phyloP scores from a whole-genome alignment of 1,140 invertebrate genomes.

The Sitobion miscanthi region DNA sequence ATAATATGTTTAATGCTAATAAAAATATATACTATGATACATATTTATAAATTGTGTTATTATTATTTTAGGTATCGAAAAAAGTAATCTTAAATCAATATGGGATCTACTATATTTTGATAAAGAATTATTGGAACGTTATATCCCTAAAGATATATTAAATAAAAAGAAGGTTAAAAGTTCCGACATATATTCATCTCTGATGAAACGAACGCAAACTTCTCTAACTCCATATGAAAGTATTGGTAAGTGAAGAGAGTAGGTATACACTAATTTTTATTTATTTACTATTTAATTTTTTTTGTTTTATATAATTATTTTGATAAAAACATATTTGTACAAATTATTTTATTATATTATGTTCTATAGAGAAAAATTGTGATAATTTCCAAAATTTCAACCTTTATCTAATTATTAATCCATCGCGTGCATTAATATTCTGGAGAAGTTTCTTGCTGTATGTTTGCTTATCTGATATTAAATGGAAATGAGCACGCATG shows the following conservation, averaged over 20 bases:
- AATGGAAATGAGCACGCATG: slow-evolving; percentile 23
- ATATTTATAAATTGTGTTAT: not conserved
- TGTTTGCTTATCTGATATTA: not conserved
- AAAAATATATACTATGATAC: not conserved
- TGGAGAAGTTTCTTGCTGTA: not conserved
- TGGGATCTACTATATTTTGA: slow-evolving; percentile 14
- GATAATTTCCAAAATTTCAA: not conserved
- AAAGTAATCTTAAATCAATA: not conserved
- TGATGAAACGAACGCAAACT: slow-evolving; percentile 22
- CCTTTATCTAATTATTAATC: not conserved
- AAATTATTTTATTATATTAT: not conserved
- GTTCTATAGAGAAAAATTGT: not conserved
- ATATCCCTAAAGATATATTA: not conserved
- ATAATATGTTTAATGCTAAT: not conserved
- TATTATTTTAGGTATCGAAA: slow-evolving; percentile 26
- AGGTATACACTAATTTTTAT: not conserved
- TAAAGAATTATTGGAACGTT: slow-evolving; percentile 19
- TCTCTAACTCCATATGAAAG: slow-evolving; percentile 43
- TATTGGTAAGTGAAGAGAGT: slow-evolving; percentile 1
- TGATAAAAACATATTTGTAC: not conserved
- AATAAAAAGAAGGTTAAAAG: not conserved
- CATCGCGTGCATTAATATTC: not conserved
- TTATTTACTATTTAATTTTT: not conserved
- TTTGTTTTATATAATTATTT: not conserved
- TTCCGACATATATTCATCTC: not conserved